Conservation (phyloP, 2,888 invertebrate species). For the Anthophora plumipes region DNA sequence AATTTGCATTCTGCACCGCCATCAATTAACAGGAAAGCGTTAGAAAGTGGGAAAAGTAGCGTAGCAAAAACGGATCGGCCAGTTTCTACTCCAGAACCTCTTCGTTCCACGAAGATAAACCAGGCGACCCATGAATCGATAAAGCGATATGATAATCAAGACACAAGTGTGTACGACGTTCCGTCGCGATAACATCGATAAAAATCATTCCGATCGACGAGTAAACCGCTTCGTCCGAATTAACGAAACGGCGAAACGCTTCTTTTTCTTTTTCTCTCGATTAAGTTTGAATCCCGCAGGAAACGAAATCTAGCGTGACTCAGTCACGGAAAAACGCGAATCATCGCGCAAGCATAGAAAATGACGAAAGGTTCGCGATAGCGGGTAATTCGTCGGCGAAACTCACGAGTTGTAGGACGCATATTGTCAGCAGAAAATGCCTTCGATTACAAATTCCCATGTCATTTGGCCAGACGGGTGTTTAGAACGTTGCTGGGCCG, state of each 20-base stretch:
- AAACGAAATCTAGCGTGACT: constrained; percentile 6
- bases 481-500: constrained; percentile 45
- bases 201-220: constrained; percentile 19
- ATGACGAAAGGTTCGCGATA: constrained; percentile 16
- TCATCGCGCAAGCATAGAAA: constrained; percentile 15
- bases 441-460: constrained; percentile 85
- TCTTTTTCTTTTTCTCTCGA: no score
- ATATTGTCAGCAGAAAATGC: constrained; percentile 84
- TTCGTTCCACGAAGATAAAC: constrained; percentile 51
- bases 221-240: no score
- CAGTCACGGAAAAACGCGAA: not conserved
- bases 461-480: constrained; percentile 73
- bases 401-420: constrained; percentile 84
- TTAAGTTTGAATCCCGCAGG: not conserved
- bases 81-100: constrained; percentile 31
- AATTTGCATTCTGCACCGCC: not conserved
- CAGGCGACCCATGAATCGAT: constrained; percentile 52
- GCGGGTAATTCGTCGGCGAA: constrained; percentile 4
- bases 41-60: constrained; percentile 56
- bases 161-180: constrained; percentile 1
- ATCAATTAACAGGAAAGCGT: constrained; percentile 36
- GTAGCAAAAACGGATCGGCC: constrained; percentile 27
- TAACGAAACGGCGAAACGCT: not conserved
- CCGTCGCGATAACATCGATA: constrained; percentile 27
- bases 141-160: constrained; percentile 56